Evolutionary conservation across 2,888 invertebrate genomes (phyloP).

Genomic region (Oxystoma pomonae): DNA sequence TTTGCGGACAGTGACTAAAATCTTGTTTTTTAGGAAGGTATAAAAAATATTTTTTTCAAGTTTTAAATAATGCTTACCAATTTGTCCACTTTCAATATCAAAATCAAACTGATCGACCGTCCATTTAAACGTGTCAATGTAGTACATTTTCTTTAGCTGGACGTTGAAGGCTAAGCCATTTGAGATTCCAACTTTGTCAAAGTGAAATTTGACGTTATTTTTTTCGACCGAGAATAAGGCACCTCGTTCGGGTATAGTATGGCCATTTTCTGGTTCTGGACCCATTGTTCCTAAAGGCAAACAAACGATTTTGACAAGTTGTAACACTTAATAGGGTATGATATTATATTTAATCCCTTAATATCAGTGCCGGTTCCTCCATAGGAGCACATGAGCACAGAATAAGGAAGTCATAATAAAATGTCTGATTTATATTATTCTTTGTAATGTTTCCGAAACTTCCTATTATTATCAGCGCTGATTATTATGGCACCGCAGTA

Average conservation of each 20-base stretch:
- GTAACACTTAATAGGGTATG: too few relatives aligned
- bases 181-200: conserved; percentile 33
- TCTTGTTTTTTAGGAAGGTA: too few relatives aligned
- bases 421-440: too few relatives aligned
- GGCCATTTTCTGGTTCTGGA: conserved; percentile 24
- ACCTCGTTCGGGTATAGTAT: conserved; percentile 28
- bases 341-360: too few relatives aligned
- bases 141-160: conserved; percentile 66
- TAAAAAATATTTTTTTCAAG: too few relatives aligned
- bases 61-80: conserved; percentile 48
- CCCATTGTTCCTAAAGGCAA: conserved; percentile 35
- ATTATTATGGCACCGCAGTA: too few relatives aligned
- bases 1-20: too few relatives aligned
- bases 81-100: conserved; percentile 52
- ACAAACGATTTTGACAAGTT: background rate
- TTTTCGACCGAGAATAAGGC: conserved; percentile 29
- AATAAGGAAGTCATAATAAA: too few relatives aligned
- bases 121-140: conserved; percentile 64
- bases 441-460: too few relatives aligned
- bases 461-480: too few relatives aligned
- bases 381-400: too few relatives aligned
- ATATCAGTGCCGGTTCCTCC: too few relatives aligned
- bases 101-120: conserved; percentile 64
- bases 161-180: conserved; percentile 74
- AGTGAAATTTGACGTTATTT: conserved; percentile 27